These are phyloP conservation scores for Pantherophis vulpinus DNA, from an alignment of 2,797 vertebrate species.

Conservation along the genomic window DNA sequence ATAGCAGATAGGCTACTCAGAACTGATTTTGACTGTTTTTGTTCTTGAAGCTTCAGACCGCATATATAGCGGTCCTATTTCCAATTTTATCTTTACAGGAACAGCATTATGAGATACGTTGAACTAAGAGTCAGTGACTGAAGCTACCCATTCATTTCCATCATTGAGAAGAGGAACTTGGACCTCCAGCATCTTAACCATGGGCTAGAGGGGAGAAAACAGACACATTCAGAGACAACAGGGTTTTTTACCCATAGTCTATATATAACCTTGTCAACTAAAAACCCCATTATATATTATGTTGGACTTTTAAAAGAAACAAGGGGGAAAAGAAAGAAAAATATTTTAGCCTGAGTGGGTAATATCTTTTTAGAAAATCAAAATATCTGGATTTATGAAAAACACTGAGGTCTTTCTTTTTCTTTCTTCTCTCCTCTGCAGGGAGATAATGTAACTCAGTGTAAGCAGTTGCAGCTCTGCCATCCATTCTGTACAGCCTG, in stretches of 20 bases:
- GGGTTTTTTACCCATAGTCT: not conserved
- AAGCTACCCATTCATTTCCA: not conserved
- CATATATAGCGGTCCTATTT: not conserved
- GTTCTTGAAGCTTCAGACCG: not conserved
- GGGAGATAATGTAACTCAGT: constrained; percentile 2
- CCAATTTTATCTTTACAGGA: not conserved
- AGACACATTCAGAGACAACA: not conserved
- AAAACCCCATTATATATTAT: no score
- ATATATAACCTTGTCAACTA: not conserved
- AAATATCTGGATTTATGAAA: constrained; percentile 23
- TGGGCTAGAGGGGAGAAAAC: not conserved
- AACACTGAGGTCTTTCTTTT: not conserved
- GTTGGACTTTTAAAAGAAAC: not conserved
- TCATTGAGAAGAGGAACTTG: not conserved
- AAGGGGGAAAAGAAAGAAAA: not conserved
- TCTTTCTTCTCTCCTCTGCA: not conserved
- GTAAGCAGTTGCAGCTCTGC: not conserved
- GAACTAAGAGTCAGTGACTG: not conserved
- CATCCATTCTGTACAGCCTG: constrained; percentile 16
- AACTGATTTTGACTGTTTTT: not conserved
- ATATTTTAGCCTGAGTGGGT: not conserved
- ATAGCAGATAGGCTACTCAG: not conserved
- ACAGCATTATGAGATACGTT: not conserved
- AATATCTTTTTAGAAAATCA: not conserved
- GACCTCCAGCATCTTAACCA: not conserved